These are phyloP conservation scores for Drosophila navojoa DNA, from an alignment of 1,140 invertebrate species.

Conservation along the genomic window DNA sequence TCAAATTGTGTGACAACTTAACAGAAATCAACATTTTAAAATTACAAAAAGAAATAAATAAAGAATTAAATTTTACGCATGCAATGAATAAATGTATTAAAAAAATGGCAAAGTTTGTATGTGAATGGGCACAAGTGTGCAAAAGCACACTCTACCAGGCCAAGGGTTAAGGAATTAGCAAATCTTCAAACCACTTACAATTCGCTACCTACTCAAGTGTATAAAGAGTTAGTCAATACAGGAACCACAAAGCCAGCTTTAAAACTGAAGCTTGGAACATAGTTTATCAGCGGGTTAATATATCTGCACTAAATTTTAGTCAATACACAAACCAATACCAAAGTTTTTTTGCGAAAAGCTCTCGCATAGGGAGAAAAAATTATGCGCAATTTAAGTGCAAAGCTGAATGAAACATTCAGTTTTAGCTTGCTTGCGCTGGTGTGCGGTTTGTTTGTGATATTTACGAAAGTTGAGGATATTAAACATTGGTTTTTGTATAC, in stretches of 20 bases:
- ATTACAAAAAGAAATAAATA: constrained; percentile 52
- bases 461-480: too few species aligned
- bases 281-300: too few species aligned
- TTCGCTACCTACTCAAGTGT: too few species aligned
- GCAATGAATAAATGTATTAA: constrained; percentile 80
- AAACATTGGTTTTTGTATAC: neutral
- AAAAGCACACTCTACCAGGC: neutral
- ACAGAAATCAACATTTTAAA: constrained; percentile 76
- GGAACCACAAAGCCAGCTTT: too few species aligned
- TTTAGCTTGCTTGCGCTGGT: neutral
- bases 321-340: constrained; percentile 4
- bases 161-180: neutral
- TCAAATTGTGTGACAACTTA: constrained; percentile 32
- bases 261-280: too few species aligned
- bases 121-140: neutral
- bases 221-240: too few species aligned
- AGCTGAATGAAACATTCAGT: constrained; percentile 14
- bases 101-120: constrained; percentile 26
- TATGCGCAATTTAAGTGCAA: neutral
- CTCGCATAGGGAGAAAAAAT: neutral
- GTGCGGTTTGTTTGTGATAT: constrained; percentile 9
- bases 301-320: neutral
- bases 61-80: constrained; percentile 71
- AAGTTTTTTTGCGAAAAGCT: constrained; percentile 18
- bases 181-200: too few species aligned